phyloP scores from a whole-genome alignment of 2,888 invertebrate genomes.

The Drosophila macrospina region DNA sequence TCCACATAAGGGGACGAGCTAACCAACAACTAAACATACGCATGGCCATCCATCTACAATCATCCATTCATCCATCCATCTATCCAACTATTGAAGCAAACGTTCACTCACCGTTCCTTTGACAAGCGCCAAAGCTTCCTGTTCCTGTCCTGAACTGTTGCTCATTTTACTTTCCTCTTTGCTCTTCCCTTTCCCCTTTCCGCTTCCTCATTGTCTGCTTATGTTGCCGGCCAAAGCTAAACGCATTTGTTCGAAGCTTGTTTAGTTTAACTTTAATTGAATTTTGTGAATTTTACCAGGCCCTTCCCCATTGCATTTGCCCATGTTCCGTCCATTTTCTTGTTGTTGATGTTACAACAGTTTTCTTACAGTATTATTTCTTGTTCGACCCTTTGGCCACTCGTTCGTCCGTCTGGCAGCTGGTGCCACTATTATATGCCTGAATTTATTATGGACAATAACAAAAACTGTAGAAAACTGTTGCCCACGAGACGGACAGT shows the following conservation, averaged over 20 bases:
- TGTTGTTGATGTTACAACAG: slow-evolving; percentile 48
- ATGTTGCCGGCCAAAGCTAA: slow-evolving; percentile 63
- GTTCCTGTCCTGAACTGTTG: slow-evolving; percentile 39
- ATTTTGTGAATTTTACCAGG: slow-evolving; percentile 76
- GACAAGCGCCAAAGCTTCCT: slow-evolving; percentile 71
- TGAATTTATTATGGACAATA: slow-evolving; percentile 79
- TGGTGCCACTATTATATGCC: slow-evolving; percentile 78
- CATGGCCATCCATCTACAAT: slow-evolving; percentile 66
- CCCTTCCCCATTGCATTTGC: slow-evolving; percentile 23
- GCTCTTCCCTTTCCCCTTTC: neutral
- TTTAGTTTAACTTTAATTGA: slow-evolving; percentile 82
- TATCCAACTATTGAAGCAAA: slow-evolving; percentile 60
- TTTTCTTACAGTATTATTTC: slow-evolving; percentile 55
- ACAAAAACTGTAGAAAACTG: slow-evolving; percentile 65
- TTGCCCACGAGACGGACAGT: slow-evolving; percentile 35
- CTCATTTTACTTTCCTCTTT: slow-evolving; percentile 1
- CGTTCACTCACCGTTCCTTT: slow-evolving; percentile 67
- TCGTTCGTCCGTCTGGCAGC: slow-evolving; percentile 58
- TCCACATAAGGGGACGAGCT: slow-evolving; percentile 55
- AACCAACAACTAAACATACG: slow-evolving; percentile 71
- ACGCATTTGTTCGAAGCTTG: slow-evolving; percentile 82
- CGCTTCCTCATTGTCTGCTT: slow-evolving; percentile 28
- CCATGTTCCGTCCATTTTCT: slow-evolving; percentile 20
- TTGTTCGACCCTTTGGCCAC: slow-evolving; percentile 65
- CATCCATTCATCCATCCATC: slow-evolving; percentile 57